Evolutionary conservation across 2,797 vertebrate species (phyloP), one percentile per base, ranked within the genome.

Genomic region (Danio aesculapii): DNA sequence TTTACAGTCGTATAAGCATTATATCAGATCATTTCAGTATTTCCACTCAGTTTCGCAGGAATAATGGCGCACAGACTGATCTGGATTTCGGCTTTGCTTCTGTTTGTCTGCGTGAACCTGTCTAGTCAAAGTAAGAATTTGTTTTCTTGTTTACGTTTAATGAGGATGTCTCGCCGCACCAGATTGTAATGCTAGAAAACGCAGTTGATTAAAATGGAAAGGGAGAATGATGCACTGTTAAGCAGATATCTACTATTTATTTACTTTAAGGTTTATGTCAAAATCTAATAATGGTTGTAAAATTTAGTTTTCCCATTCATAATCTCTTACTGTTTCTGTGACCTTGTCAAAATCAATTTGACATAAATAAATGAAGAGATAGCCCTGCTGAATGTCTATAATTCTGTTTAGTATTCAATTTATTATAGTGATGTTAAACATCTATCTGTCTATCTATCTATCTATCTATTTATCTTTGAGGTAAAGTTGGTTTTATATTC

Each of bases 91-190:
- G 17, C 19, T 13, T 7, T 55, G 6, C 17, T 72, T 44, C 16
- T 47, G 1, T 72, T 73, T 6, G 39, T 73, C 17, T 46, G 5
- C 43, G 69, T 17, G 50, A 80, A 55, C 8, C 5, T 47, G 17
- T 64, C 68, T 10, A 55, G 58, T 73, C 68, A 72, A 80, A 57
- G 78, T 80, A 80, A 80, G 78, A 7, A 53, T 55, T 1, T n/a
- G n/a, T 62, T 59, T 74, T 19, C 4, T 10, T 52, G 13, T 49
- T 10, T 64, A 16, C 41, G n/a, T 69, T 10, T 4, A n/a, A 46
- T 17, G 21, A 52, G 14, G n/a, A 14, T 30, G 17, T 58, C 43
- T 73, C n/a, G n/a, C 17, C 2, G 8, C 5, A 3, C 53, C 19
- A 14, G 8, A 16, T 7, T 21, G 46, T 3, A 4, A 16, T 73